Conservation (phyloP, 2,888 invertebrate species). For the Drosophila kambysellisi region DNA sequence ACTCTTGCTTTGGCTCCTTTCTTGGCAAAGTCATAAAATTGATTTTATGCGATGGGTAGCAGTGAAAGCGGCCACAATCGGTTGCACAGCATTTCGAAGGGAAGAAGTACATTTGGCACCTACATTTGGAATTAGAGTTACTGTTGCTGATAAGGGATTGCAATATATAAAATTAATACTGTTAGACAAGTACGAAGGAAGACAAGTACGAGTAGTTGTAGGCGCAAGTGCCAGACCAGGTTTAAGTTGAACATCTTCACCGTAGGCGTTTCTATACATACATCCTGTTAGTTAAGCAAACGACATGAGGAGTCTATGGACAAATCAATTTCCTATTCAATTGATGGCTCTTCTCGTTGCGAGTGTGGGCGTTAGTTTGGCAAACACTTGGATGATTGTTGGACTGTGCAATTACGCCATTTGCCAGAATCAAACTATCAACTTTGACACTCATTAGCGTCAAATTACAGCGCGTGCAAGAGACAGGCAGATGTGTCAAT, state of each 20-base stretch:
- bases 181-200: not conserved
- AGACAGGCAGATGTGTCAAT: conserved; percentile 12
- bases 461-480: conserved; percentile 71
- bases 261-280: not conserved
- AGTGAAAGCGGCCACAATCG: conserved; percentile 65
- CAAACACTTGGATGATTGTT: conserved; percentile 14
- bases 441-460: conserved; percentile 81
- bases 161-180: not conserved
- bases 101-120: not conserved
- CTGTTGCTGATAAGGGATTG: not conserved
- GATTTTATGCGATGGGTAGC: conserved; percentile 66
- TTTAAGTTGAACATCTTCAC: not conserved
- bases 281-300: not conserved
- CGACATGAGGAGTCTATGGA: not conserved
- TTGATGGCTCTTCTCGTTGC: not conserved
- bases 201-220: not conserved
- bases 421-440: conserved; percentile 77
- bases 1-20: conserved; percentile 28
- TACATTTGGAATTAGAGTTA: conserved; percentile 20
- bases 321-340: conserved; percentile 1
- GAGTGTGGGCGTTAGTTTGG: conserved; percentile 29
- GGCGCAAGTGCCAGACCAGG: not conserved
- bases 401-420: conserved; percentile 63
- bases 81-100: conserved; percentile 3
- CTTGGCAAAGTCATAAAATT: conserved; percentile 74